These are phyloP conservation scores for Danaus chrysippus DNA, from an alignment of 2,888 invertebrate genomes.

Conservation along the genomic window DNA sequence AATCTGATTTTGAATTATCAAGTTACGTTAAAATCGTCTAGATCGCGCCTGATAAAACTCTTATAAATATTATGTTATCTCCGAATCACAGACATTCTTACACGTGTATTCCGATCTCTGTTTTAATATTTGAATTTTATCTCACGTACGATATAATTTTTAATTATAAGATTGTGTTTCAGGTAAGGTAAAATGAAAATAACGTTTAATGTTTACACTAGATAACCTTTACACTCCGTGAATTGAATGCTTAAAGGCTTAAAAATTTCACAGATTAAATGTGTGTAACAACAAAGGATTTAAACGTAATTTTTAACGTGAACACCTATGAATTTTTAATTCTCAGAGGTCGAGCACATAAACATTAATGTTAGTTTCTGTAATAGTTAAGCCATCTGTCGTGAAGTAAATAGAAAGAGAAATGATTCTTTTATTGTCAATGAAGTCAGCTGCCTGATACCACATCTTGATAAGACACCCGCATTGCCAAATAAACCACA, in stretches of 20 bases:
- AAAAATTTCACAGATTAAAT: no score
- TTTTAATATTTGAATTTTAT: constrained; percentile 50
- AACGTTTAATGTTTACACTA: no score
- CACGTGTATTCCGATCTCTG: constrained; percentile 64
- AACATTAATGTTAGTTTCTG: constrained; percentile 3
- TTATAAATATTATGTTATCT: constrained; percentile 75
- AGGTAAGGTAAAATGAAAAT: constrained; percentile 16
- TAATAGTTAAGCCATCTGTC: constrained; percentile 32
- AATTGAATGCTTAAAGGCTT: constrained; percentile 4
- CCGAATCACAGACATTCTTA: constrained; percentile 71
- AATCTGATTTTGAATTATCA: constrained; percentile 55
- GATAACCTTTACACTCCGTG: constrained; percentile 9
- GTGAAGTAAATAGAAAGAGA: constrained; percentile 40
- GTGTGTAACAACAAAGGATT: no score
- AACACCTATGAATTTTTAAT: no score
- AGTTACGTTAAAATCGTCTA: constrained; percentile 76
- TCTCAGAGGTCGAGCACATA: no score
- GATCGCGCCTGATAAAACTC: constrained; percentile 65
- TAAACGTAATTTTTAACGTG: no score
- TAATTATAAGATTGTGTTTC: constrained; percentile 33
- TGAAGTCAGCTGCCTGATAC: constrained; percentile 65
- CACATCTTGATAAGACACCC: constrained; percentile 72
- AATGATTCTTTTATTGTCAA: constrained; percentile 54
- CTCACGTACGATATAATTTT: constrained; percentile 36
- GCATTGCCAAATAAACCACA: constrained; percentile 75